Evolutionary conservation across 2,113 vertebrate species (phyloP).

Genomic region (Patagioenas fasciata): DNA sequence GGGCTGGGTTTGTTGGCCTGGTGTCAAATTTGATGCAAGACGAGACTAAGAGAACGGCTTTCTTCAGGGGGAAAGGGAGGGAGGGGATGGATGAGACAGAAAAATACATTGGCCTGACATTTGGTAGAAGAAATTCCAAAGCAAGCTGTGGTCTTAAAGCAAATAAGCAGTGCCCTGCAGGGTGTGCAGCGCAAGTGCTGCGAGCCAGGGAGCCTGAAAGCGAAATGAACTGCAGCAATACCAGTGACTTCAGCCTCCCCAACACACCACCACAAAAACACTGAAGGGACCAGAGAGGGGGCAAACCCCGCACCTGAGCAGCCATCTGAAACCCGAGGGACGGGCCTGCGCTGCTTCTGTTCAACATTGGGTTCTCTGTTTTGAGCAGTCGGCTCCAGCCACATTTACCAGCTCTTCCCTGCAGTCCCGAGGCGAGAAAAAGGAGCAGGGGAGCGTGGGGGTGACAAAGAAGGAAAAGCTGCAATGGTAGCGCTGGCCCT

Average conservation of each 20-base stretch:
- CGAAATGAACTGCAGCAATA: neutral
- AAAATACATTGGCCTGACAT: neutral
- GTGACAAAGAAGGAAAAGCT: neutral
- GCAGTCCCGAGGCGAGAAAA: neutral
- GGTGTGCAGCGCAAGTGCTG: neutral
- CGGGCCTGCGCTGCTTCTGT: neutral
- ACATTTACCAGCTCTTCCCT: neutral
- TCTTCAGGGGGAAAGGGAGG: neutral
- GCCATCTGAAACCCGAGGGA: neutral
- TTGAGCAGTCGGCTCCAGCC: neutral
- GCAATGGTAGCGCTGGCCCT: neutral
- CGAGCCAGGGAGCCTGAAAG: neutral
- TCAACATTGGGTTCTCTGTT: neutral
- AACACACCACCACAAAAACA: neutral
- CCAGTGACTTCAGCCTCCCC: neutral
- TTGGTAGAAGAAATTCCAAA: slow-evolving; percentile 29
- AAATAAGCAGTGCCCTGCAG: neutral
- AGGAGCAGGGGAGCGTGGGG: neutral
- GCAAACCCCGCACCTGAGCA: neutral
- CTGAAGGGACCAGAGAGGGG: neutral
- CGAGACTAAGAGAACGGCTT: slow-evolving; percentile 15
- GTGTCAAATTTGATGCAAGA: slow-evolving; percentile 25
- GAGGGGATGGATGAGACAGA: neutral
- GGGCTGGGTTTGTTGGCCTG: neutral
- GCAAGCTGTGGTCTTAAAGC: neutral